A percentile compares a stretch with the other conserved stretches of the same genome.
Evolutionary conservation across 2,888 invertebrate genomes (phyloP).

Genomic region (Chamaedrilus cognettii): DNA sequence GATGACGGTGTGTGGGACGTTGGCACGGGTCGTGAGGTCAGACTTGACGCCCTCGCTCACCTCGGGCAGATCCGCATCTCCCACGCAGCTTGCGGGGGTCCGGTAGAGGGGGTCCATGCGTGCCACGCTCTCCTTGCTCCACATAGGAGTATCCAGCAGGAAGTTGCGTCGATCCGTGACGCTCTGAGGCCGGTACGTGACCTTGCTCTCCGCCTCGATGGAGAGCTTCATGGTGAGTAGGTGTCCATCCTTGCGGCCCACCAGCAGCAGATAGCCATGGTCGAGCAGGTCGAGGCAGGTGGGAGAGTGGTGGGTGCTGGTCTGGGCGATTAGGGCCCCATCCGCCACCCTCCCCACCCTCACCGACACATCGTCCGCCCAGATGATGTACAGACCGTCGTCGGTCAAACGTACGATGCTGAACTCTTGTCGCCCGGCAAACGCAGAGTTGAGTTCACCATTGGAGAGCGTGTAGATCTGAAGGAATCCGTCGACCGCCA

Average conservation of each 20-base stretch:
- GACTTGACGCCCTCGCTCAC: background rate
- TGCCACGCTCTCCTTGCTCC: background rate
- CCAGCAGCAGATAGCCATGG: constrained; percentile 34
- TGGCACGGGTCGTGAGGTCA: background rate
- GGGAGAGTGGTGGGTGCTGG: constrained; percentile 34
- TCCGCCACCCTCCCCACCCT: constrained; percentile 28
- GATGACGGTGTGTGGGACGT: constrained; percentile 21
- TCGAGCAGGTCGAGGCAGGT: constrained; percentile 30
- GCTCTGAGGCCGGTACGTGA: constrained; percentile 14
- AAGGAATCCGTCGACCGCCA: constrained; percentile 34
- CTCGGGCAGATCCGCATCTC: background rate
- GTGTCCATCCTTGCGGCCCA: constrained; percentile 38
- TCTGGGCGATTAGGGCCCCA: constrained; percentile 25
- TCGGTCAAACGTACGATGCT: constrained; percentile 29
- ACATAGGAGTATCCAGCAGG: constrained; percentile 20
- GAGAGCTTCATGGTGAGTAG: constrained; percentile 34
- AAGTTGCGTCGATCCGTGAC: constrained; percentile 20
- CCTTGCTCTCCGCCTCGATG: background rate
- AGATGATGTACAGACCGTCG: constrained; percentile 36
- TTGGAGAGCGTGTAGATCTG: constrained; percentile 31
- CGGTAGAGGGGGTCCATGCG: constrained; percentile 19
- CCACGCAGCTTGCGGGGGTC: background rate
- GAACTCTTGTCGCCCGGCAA: background rate
- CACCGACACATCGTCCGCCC: constrained; percentile 31
- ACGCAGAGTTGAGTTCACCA: constrained; percentile 1